These are phyloP conservation scores for Melieria omissa DNA, from an alignment of 2,888 invertebrate species.

Conservation along the genomic window DNA sequence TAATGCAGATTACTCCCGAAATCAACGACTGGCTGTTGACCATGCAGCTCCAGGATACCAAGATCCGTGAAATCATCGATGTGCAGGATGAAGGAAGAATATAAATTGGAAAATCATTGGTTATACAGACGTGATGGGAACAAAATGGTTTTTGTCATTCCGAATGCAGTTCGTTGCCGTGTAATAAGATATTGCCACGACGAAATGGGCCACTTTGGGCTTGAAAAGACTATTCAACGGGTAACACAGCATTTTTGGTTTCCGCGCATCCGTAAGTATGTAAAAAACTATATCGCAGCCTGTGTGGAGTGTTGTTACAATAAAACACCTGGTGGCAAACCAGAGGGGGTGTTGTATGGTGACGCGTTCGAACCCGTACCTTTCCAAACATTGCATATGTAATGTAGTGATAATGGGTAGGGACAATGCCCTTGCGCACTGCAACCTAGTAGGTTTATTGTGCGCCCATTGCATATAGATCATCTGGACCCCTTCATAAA, in stretches of 20 bases:
- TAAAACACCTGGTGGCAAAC: conserved; percentile 18
- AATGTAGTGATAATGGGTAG: no score
- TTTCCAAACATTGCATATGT: conserved; percentile 15
- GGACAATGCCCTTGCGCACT: no score
- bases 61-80: conserved; percentile 15
- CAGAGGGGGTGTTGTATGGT: conserved; percentile 20
- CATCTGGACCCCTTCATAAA: conserved; percentile 30
- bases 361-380: conserved; percentile 12
- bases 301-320: conserved; percentile 37
- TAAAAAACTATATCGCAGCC: conserved; percentile 29
- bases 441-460: no score
- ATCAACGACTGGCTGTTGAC: conserved; percentile 40
- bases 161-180: conserved; percentile 11
- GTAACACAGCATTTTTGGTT: conserved; percentile 30
- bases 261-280: conserved; percentile 24
- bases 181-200: background rate
- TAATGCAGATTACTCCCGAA: conserved; percentile 15
- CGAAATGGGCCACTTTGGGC: conserved; percentile 7
- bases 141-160: background rate
- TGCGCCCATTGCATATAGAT: no score
- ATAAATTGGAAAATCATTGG: conserved; percentile 30
- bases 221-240: conserved; percentile 15
- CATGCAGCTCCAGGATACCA: conserved; percentile 37
- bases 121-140: background rate
- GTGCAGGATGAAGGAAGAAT: conserved; percentile 16